Evolutionary conservation across 2,888 invertebrate genomes (phyloP).

Genomic region (Gandaritis pyraliata): DNA sequence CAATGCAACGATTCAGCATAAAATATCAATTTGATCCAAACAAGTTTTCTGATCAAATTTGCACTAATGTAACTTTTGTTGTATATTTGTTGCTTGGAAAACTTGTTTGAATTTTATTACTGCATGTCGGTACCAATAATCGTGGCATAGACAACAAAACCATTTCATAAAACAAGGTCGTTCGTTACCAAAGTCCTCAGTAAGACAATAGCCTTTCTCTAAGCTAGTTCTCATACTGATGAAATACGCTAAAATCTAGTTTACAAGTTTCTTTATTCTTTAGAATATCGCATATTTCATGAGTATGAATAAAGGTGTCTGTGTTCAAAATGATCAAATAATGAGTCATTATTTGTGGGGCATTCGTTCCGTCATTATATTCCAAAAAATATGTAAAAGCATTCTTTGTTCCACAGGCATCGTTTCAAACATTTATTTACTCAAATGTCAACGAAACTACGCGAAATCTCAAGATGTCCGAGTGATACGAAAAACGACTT

Average conservation of each 20-base stretch:
- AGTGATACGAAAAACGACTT: constrained; percentile 56
- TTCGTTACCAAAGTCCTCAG: constrained; percentile 50
- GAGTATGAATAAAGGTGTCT: constrained; percentile 49
- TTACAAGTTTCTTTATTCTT: constrained; percentile 15
- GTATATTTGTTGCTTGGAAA: no score
- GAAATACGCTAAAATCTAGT: constrained; percentile 29
- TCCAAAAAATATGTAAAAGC: constrained; percentile 57
- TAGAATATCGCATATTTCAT: constrained; percentile 16
- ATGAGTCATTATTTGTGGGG: constrained; percentile 60
- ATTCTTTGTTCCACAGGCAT: constrained; percentile 68
- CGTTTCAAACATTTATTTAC: constrained; percentile 65
- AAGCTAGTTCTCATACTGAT: constrained; percentile 37
- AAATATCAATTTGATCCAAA: no score
- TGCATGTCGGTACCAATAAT: not conserved
- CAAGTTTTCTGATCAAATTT: no score
- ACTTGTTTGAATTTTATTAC: no score
- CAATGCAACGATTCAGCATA: no score
- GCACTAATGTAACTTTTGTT: no score
- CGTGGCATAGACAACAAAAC: constrained; percentile 47
- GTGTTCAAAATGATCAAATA: constrained; percentile 24
- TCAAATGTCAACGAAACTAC: constrained; percentile 72
- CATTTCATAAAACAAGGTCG: constrained; percentile 46
- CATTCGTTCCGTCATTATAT: constrained; percentile 58
- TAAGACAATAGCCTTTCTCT: constrained; percentile 42
- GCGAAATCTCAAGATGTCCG: constrained; percentile 59